Evolutionary conservation across 2,888 invertebrate species (phyloP).

Genomic region (Drosophila nr. fundita): DNA sequence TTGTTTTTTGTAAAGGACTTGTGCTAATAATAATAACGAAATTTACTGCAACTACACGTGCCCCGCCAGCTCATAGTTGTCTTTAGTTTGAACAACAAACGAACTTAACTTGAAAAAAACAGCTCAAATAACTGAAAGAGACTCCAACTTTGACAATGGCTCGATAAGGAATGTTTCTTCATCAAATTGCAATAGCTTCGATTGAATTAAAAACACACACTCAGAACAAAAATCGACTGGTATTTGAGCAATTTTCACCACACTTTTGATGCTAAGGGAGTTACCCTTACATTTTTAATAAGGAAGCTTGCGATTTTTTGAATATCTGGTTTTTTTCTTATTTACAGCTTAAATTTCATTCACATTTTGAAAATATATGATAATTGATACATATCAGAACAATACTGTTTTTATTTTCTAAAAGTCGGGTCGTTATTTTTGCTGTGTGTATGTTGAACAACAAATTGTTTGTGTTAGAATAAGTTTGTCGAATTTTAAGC

Average conservation of each 20-base stretch:
- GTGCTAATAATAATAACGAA: constrained; percentile 36
- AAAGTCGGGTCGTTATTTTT: background rate
- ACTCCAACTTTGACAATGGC: background rate
- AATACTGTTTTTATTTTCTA: background rate
- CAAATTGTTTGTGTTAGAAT: background rate
- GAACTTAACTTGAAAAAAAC: constrained; percentile 8
- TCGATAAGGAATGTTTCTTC: background rate
- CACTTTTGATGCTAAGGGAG: background rate
- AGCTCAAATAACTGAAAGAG: constrained; percentile 2
- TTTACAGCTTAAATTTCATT: fast-evolving
- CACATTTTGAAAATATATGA: background rate
- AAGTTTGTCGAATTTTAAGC: background rate
- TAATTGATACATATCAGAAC: background rate
- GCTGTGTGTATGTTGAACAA: background rate
- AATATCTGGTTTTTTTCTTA: background rate
- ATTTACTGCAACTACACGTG: constrained; percentile 32
- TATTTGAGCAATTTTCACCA: background rate
- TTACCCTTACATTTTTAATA: background rate
- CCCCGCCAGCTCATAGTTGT: constrained; percentile 10
- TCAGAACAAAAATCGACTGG: background rate
- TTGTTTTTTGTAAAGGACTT: constrained; percentile 10
- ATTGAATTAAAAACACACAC: background rate
- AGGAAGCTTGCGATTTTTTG: background rate
- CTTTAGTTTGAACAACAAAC: constrained; percentile 19
- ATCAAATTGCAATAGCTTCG: background rate